Conservation (phyloP, 2,113 vertebrate species). For the Poecile atricapillus region DNA sequence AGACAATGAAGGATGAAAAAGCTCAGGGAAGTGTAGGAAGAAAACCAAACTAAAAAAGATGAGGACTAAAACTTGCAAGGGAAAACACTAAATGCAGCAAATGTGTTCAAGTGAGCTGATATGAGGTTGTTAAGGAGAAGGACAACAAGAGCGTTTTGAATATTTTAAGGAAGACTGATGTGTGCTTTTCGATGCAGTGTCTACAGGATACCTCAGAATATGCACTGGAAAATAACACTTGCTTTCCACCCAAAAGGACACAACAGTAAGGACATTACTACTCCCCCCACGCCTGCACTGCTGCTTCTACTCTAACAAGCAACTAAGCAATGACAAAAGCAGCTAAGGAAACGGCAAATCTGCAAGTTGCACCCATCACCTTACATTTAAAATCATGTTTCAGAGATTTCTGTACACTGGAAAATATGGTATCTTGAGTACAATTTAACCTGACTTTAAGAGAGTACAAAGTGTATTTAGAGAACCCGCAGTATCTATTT, state of each 20-base stretch:
- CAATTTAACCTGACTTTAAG: not conserved
- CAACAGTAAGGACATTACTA: not conserved
- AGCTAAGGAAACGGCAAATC: not conserved
- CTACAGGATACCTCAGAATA: not conserved
- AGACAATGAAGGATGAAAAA: slow-evolving; percentile 40
- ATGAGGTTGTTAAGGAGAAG: not conserved
- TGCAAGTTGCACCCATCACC: not conserved
- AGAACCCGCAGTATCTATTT: not conserved
- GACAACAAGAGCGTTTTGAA: not conserved
- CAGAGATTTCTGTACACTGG: not conserved
- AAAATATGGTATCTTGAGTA: not conserved
- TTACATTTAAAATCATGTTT: not conserved
- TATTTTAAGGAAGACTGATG: not conserved
- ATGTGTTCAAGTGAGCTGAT: not conserved
- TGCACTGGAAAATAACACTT: not conserved
- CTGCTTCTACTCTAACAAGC: not conserved
- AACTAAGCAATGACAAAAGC: not conserved
- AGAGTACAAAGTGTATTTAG: not conserved
- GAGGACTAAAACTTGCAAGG: not conserved
- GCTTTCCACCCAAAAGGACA: not conserved
- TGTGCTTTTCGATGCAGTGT: not conserved
- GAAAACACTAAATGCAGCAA: not conserved
- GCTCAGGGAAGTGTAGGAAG: not conserved
- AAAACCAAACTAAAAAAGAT: not conserved
- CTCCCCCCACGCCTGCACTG: not conserved